Base-by-base conservation (phyloP, 2,113 vertebrate genomes). In the Pygoscelis antarcticus region DNA sequence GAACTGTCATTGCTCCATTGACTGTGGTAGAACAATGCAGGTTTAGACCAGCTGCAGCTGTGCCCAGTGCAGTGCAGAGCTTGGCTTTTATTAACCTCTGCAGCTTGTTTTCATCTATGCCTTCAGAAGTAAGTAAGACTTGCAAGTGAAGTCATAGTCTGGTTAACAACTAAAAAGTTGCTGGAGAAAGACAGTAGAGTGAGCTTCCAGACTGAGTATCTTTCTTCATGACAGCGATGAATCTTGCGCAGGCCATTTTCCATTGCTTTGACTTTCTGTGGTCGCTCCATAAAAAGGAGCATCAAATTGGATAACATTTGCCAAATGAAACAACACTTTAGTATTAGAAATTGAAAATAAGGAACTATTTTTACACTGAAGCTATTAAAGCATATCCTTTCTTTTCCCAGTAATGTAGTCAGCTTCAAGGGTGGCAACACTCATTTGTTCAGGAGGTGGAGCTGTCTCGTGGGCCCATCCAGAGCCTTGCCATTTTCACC, bases 1-100 rank as follows among this genome's bases (percentile, higher is more conserved):
- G 61, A 82, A 9, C 66, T 61, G 66, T 65, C 61, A 18, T 60
- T 2, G 0, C 65, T 87, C 32, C 9, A 7, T 18, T 0, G 0
- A 44, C 44, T 44, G n/a, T 0, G 0, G 38, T 51, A 25, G 42
- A 58, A 16, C n/a, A 60, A 90, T 27, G 61, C 72, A 68, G 64
- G 30, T 68, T 94, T 78, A 65, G 72, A 75, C 15, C 72, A 81
- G 16, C 83, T 95, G 75, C 40, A 83, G 2, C 40, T 72, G 34
- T 87, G 54, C 60, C 34, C 34, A 18, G 47, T 29, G 40, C 76
- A 69, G 87, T 1, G 6, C 61, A 64, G 36, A 79, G 3, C 34
- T 76, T 86, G 46, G 19, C 61, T 89, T 90, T 74, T 46, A 27
- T 38, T 83, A 38, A 74, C 20, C 44, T 87, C 51, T 60, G 38